Evolutionary conservation across 2,797 vertebrate species (phyloP), one percentile per base, ranked within the genome.

Genomic region (Gadopsis marmoratus): DNA sequence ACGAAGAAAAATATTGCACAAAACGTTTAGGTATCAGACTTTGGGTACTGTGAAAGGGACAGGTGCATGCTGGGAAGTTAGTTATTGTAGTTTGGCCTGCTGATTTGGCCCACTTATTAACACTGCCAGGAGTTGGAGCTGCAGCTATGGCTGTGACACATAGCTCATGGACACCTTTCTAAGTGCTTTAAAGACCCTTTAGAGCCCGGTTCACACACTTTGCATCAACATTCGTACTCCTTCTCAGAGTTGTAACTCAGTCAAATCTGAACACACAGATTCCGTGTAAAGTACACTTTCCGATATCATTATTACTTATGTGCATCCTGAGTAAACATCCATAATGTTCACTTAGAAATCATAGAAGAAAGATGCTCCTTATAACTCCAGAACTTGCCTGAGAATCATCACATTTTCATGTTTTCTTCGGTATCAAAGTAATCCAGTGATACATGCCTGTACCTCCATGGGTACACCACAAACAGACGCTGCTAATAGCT

Each of bases 131-230:
- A 48, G 41, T 12, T 54, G 48, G 48, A 45, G 23, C 48, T 16
- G 14, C 37, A 31, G 23, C 23, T 31, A 11, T 0, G 17, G 14
- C 55, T 50, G 37, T 55, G 29, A 43, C n/a, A 10, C 29, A 26
- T 0, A 10, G 7, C n/a, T 59, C 31, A 48, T 3, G 0, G 21
- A 45, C 2, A 2, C 29, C 9, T n/a, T 26, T 21, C 21, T 19
- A 31, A 31, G 31, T 48, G 14, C 5, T 71, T 17, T 51, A 48
- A 50, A 58, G 29, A 26, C 26, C 62, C 12, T 21, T 14, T 2
- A 37, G 5, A 0, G 4, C 4, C 21, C 5, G 0, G 35, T 47
- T 47, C 4, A 8, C 2, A 1, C 6, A 35, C 17, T 47, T 35
- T 23, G 7, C 0, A 1, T 2, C 3, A 50, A 56, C 56, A 23